Evolutionary conservation across 2,888 invertebrate genomes (phyloP), one percentile per base, ranked within the genome.

Genomic region (Rhamnusium bicolor): DNA sequence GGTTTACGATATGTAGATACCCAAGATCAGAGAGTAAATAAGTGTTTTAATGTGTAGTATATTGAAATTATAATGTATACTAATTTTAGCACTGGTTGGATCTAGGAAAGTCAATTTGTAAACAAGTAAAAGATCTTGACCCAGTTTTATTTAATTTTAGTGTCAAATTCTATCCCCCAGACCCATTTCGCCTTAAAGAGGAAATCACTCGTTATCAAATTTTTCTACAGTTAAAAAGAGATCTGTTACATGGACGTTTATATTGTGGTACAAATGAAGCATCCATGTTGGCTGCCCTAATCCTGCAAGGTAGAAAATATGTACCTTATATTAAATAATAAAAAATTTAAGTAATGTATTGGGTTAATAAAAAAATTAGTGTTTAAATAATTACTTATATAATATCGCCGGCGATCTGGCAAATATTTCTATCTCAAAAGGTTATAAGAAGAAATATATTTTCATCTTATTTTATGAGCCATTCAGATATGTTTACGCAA

Each of bases 151-250:
- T 99, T 87, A 98, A 97, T 89, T 97, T 99, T 89, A 95, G 98
- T 77, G 96, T 98, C 78, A 98, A 98, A 90, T 99, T 97, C 89
- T 99, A 99, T 88, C 98, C 99, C 14, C 96, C 96, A 71, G 97
- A 98, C 89, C 98, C 98, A 14, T 92, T 96, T 87, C 92, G 96
- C 68, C 90, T 99, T 79, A 96, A 96, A 88, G 98, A 98, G 87
- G 96, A 98, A 88, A 94, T 97, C 77, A 97, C 98, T 77, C 92
- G 98, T 84, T 98, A 98, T 89, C 98, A 98, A 89, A 92, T 98
- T 85, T 97, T 96, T 88, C 91, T 96, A 80, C 99, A 99, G 88
- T 89, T 99, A 79, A 96, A 98, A 88, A 91, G 98, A 84, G 99
- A 99, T 89, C 91, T 99, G 76, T 92, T 97, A 58, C 98, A 98